A percentile compares a stretch with the other conserved stretches of the same genome.
Conservation (phyloP, 2,797 vertebrate species). For the Pteronotus mesoamericanus region DNA sequence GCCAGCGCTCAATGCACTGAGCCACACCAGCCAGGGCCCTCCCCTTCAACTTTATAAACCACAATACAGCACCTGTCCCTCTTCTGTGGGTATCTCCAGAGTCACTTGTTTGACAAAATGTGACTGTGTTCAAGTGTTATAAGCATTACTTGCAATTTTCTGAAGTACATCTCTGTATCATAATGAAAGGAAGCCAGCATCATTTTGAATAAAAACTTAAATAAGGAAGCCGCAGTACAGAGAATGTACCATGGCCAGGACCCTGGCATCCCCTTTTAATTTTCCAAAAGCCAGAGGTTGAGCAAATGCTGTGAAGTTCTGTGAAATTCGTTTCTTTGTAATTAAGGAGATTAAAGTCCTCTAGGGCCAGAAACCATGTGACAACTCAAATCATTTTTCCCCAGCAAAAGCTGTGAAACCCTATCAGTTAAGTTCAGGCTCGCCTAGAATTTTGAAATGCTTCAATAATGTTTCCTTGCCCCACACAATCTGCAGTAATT, state of each 20-base stretch:
- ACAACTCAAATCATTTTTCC: slow-evolving; percentile 79
- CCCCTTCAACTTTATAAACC: neutral
- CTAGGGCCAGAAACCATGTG: slow-evolving; percentile 74
- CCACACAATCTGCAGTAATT: slow-evolving; percentile 80
- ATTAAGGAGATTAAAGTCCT: slow-evolving; percentile 78
- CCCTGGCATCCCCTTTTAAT: slow-evolving; percentile 50
- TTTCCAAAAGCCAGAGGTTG: slow-evolving; percentile 66
- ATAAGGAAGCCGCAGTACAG: neutral
- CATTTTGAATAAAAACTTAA: neutral
- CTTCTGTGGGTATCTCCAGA: neutral
- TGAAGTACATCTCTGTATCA: neutral
- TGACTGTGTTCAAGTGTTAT: neutral
- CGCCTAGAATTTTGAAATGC: slow-evolving; percentile 81
- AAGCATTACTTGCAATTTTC: slow-evolving; percentile 34
- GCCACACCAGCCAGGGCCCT: too few relatives aligned
- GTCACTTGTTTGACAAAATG: neutral
- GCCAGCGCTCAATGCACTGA: too few relatives aligned
- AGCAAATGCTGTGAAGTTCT: slow-evolving; percentile 63
- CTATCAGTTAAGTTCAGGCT: slow-evolving; percentile 81
- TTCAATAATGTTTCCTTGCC: slow-evolving; percentile 82
- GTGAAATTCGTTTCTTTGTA: slow-evolving; percentile 71
- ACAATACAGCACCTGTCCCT: neutral
- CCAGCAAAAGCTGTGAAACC: slow-evolving; percentile 76
- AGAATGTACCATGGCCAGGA: rapidly evolving
- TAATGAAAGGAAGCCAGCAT: slow-evolving; percentile 6